Evolutionary conservation across 1,140 invertebrate genomes (phyloP).

Genomic region (Oreohelix idahoensis): DNA sequence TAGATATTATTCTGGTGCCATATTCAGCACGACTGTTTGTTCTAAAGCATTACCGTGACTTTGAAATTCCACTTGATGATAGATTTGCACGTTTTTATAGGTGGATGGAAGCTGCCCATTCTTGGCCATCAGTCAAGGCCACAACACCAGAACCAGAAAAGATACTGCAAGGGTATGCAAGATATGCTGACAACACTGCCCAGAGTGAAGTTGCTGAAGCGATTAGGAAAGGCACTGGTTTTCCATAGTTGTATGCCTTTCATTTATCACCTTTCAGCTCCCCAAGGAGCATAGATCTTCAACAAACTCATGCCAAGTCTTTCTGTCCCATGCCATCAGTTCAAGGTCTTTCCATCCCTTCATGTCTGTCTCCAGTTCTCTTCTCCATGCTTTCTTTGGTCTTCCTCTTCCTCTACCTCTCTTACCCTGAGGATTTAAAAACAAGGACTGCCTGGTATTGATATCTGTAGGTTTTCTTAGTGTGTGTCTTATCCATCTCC

Average conservation of each 20-base stretch:
- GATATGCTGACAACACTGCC: slow-evolving; percentile 54
- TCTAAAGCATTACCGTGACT: slow-evolving; percentile 50
- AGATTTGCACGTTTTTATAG: slow-evolving; percentile 44
- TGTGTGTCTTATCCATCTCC: too few species aligned
- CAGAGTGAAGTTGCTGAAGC: slow-evolving; percentile 53
- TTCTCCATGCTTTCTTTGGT: too few species aligned
- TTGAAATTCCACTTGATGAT: slow-evolving; percentile 51
- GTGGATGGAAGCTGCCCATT: slow-evolving; percentile 53
- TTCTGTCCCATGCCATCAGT: too few species aligned
- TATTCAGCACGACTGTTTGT: slow-evolving; percentile 49
- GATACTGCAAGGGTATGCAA: slow-evolving; percentile 44
- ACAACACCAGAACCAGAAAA: neutral
- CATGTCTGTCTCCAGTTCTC: too few species aligned
- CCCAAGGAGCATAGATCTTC: too few species aligned
- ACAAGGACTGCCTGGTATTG: too few species aligned
- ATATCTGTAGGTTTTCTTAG: too few species aligned
- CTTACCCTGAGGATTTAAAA: too few species aligned
- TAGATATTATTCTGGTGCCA: slow-evolving; percentile 33
- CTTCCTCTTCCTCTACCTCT: too few species aligned
- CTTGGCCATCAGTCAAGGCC: slow-evolving; percentile 32
- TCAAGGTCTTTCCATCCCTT: too few species aligned
- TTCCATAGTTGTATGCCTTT: slow-evolving; percentile 38
- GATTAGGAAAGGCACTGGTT: slow-evolving; percentile 44
- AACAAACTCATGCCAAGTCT: too few species aligned
- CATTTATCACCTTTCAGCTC: too few species aligned